A percentile compares a stretch with the other conserved stretches of the same genome.
These are phyloP conservation scores for Gulo gulo DNA, from an alignment of 2,113 vertebrate genomes.

Conservation along the genomic window DNA sequence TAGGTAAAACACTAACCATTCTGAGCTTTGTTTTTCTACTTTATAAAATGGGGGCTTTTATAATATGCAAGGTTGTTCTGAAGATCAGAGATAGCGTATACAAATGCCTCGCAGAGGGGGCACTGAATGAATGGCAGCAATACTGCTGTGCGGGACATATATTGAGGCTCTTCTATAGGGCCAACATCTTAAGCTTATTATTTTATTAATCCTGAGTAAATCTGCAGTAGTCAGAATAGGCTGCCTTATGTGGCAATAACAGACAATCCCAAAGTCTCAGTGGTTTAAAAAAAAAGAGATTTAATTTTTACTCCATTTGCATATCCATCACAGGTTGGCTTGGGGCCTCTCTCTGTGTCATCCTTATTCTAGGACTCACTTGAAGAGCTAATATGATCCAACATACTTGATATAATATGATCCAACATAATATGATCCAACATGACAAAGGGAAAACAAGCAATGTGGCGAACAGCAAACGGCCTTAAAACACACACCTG, in stretches of 20 bases:
- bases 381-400: neutral
- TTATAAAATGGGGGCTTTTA: neutral
- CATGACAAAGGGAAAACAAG: neutral
- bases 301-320: neutral
- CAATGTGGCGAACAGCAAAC: neutral
- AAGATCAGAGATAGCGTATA: neutral
- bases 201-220: constrained; percentile 3
- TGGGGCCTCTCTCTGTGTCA: neutral
- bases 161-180: neutral
- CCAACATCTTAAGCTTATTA: neutral
- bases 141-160: neutral
- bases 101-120: neutral
- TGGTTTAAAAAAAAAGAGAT: neutral
- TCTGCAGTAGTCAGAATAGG: neutral
- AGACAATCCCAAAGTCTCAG: neutral
- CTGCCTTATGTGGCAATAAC: neutral
- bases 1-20: neutral
- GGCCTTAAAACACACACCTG: neutral
- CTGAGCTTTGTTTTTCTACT: neutral
- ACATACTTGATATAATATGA: neutral
- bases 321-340: neutral
- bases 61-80: neutral
- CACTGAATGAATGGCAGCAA: neutral
- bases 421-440: neutral
- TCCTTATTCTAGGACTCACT: neutral